Evolutionary conservation across 2,113 vertebrate species (phyloP).

Genomic region (Myiopsitta monachus): DNA sequence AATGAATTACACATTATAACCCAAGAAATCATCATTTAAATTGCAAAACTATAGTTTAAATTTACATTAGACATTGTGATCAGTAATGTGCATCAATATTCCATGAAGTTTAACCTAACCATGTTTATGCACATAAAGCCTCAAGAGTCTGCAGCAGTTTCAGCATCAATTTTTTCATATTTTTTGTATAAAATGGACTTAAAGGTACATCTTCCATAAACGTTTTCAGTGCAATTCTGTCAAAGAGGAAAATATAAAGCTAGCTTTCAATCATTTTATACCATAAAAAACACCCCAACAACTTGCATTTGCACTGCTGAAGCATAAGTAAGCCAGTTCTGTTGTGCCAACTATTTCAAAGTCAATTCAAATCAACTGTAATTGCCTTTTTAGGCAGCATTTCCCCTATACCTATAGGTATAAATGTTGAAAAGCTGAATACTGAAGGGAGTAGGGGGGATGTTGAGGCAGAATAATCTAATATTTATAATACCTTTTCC

Average conservation of each 20-base stretch:
- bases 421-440: conserved; percentile 51
- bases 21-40: conserved; percentile 68
- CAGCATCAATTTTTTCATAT: conserved; percentile 59
- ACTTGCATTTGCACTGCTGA: conserved; percentile 67
- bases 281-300: conserved; percentile 26
- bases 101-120: conserved; percentile 60
- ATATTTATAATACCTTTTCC: conserved; percentile 35
- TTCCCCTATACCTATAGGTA: neutral
- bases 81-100: conserved; percentile 60
- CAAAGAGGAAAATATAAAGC: conserved; percentile 77
- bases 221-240: conserved; percentile 74
- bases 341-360: conserved; percentile 22
- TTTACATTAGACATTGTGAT: conserved; percentile 69
- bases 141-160: conserved; percentile 65
- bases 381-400: conserved; percentile 15
- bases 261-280: conserved; percentile 65
- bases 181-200: conserved; percentile 77
- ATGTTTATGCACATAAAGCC: conserved; percentile 75
- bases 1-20: conserved; percentile 68
- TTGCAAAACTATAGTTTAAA: conserved; percentile 70
- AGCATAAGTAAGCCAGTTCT: conserved; percentile 43
- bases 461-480: conserved; percentile 54
- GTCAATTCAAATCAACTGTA: conserved; percentile 18
- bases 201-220: conserved; percentile 73
- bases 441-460: neutral